Conservation (phyloP, 2,888 invertebrate genomes). For the Heterodera filipjevi region DNA sequence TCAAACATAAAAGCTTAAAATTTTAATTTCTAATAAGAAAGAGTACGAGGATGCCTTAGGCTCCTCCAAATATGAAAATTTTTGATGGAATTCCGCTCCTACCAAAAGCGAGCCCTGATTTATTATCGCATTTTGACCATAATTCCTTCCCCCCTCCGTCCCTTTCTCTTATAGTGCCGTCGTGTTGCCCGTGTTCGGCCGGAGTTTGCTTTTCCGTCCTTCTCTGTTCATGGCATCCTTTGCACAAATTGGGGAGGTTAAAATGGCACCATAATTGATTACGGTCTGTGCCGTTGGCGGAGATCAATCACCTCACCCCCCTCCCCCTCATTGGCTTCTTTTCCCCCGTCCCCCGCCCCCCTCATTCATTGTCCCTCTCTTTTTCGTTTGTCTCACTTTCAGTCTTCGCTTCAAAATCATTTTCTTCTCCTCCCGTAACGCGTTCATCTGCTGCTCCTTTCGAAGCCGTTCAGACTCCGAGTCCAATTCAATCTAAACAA, state of each 20-base stretch:
- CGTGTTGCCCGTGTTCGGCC: conserved; percentile 28
- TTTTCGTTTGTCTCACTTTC: conserved; percentile 26
- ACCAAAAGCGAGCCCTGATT: too few relatives aligned
- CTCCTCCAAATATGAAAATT: too few relatives aligned
- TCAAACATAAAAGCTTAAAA: too few relatives aligned
- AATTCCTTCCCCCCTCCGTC: neutral
- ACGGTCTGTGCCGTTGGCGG: too few relatives aligned
- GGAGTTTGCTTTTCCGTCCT: conserved; percentile 33
- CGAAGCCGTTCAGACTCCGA: conserved; percentile 43
- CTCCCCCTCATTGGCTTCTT: too few relatives aligned
- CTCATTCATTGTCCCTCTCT: neutral
- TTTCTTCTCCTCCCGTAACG: conserved; percentile 42
- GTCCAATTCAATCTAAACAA: conserved; percentile 38
- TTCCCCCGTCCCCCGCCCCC: too few relatives aligned
- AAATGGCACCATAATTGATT: too few relatives aligned
- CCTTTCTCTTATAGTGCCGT: neutral
- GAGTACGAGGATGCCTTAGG: too few relatives aligned
- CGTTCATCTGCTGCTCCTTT: conserved; percentile 41
- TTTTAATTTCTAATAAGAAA: too few relatives aligned
- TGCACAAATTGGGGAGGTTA: neutral
- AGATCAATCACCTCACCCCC: too few relatives aligned
- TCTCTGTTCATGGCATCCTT: conserved; percentile 35
- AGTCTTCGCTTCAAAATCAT: conserved; percentile 44
- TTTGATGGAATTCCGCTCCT: too few relatives aligned
- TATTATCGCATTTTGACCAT: too few relatives aligned